Percentiles rank a stretch among this genome's conserved stretches.
These are phyloP conservation scores for Margaritifera margaritifera DNA, from an alignment of 2,888 invertebrate genomes.

Conservation along the genomic window DNA sequence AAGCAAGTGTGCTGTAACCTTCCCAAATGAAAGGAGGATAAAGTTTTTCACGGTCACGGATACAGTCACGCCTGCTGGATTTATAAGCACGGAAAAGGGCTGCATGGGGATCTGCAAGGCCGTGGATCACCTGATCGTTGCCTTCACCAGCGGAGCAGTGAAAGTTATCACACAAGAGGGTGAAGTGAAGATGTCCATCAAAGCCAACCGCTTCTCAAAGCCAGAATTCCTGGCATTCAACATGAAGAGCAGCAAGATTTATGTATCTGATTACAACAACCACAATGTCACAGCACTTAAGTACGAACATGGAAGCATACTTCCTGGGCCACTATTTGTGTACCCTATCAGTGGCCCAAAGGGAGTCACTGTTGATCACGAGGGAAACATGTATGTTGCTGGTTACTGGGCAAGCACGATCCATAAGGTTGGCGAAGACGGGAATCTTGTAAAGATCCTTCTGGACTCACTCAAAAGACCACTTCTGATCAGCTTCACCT, in stretches of 20 bases:
- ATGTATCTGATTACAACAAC: conserved; percentile 40
- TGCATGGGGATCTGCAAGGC: conserved; percentile 31
- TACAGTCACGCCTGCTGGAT: conserved; percentile 21
- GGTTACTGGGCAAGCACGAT: conserved; percentile 41
- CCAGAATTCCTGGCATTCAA: conserved; percentile 37
- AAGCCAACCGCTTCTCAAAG: conserved; percentile 35
- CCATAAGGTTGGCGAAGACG: conserved; percentile 32
- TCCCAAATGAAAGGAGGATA: conserved; percentile 36
- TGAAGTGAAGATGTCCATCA: conserved; percentile 36
- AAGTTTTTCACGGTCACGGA: conserved; percentile 29
- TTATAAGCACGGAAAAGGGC: conserved; percentile 23
- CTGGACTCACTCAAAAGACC: conserved; percentile 31
- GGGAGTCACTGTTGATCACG: conserved; percentile 29
- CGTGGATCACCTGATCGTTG: conserved; percentile 23
- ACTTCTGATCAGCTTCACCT: conserved; percentile 24
- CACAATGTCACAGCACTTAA: conserved; percentile 33
- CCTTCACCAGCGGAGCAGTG: conserved; percentile 33
- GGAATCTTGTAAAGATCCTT: conserved; percentile 27
- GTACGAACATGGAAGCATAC: conserved; percentile 27
- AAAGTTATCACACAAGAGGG: conserved; percentile 32
- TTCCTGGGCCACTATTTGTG: conserved; percentile 31
- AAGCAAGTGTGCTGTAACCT: conserved; percentile 33
- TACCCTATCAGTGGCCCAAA: conserved; percentile 36
- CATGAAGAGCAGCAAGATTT: conserved; percentile 16
- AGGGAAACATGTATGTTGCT: conserved; percentile 33